Evolutionary conservation across 2,888 invertebrate genomes (phyloP), one percentile per base, ranked within the genome.

Genomic region (Seladonia tumulorum): DNA sequence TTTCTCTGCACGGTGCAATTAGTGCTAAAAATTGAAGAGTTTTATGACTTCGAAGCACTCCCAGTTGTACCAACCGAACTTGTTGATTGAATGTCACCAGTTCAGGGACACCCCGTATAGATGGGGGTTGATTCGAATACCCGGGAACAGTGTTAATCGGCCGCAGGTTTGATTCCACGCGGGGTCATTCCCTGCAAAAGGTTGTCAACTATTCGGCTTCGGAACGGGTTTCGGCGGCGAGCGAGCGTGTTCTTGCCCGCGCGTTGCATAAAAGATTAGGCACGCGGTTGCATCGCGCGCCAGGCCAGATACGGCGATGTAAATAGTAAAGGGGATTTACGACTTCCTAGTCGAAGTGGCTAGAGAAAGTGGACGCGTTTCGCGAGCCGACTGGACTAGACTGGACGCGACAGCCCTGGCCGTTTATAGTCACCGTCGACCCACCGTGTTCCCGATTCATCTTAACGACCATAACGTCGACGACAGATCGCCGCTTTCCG

Each of bases 311-410:
- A 86, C 75, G 39, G 74, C 60, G 68, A 83, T 79, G 85, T 72
- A 85, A 91, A 86, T 79, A 88, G 88, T 85, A 70, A 85, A 25
- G 76, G 78, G 83, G 86, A 90, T 91, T 91, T 91, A 90, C 85
- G 85, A 91, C 91, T 91, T 91, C 89, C 91, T 87, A 88, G 87
- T 73, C 71, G 25, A 39, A 74, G 60, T 78, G 83, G 86, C 88
- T 87, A 83, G 91, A 90, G 92, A 92, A 91, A 91, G 91, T 91
- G 86, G 87, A 85, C 82, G 79, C 74, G 78, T 68, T 79, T 53
- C 88, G 83, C 68, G 66, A 49, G 68, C 79, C 77, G 79, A 74
- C 79, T 82, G 72, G 66, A 49, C 71, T 79, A 73, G 79, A 72
- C 81, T 82, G 74, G 60, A 60, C 60, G 60, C 60, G 60, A 25